Evolutionary conservation across 2,888 invertebrate genomes (phyloP), one percentile per base, ranked within the genome.

Genomic region (Drosophila meridiana): DNA sequence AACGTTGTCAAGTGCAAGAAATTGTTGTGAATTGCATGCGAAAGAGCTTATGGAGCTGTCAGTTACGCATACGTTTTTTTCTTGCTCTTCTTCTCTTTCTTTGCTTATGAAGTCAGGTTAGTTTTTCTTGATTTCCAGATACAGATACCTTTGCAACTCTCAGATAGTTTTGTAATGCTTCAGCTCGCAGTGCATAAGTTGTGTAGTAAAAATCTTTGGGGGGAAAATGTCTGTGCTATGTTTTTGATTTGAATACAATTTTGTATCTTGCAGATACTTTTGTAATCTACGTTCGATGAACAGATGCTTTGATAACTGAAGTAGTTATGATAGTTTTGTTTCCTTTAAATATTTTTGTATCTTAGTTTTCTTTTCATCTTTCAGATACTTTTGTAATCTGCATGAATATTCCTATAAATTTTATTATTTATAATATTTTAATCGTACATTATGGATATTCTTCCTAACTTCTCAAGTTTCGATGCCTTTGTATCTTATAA

Each of bases 1-100:
- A 63, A 14, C 56, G 48, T 65, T 71, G 71, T 73, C 61, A 57
- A 70, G 36, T 55, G 59, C 64, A 73, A 45, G 62, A 60, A 57
- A 59, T 53, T 62, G 34, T 13, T 58, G 47, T 38, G 38, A 58
- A 63, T 42, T 45, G 68, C 50, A 62, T 69, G 45, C 42, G 40
- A 28, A 11, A 7, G 4, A 34, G 59, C 36, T 69, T 40, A 28
- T 57, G 47, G 38, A 42, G 13, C 61, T 60, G 45, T 45, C 57
- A 61, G 65, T 60, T 72, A 56, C 62, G 34, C 34, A 4, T 34
- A 2, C 34, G 20, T 52, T 52, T n/a, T n/a, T 14, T 7, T 45
- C 13, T 40, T 13, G 4, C 4, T n/a, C n/a, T 45, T 65, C 7
- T 28, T 26, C 9, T 11, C 4, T 7, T 20, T 14, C 14, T 28